These are phyloP conservation scores for Apodemus sylvaticus DNA, from an alignment of 2,113 vertebrate genomes.

Conservation along the genomic window DNA sequence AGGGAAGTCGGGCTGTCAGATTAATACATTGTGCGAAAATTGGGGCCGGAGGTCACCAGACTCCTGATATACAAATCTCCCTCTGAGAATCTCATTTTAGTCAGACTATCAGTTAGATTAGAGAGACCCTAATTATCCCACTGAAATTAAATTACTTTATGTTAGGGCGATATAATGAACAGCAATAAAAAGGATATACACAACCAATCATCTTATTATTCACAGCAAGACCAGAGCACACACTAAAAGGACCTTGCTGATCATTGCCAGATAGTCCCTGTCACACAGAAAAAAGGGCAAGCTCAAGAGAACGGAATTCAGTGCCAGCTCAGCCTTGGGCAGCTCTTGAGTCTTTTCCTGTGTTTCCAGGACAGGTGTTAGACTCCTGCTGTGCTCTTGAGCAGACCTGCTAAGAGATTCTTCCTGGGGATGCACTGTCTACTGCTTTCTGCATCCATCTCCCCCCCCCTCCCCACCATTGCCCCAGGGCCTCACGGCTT, in stretches of 20 bases:
- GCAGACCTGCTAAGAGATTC: background rate
- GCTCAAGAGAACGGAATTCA: slow-evolving; percentile 45
- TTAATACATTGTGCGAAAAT: slow-evolving; percentile 89
- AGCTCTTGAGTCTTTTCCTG: background rate
- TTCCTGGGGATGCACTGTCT: background rate
- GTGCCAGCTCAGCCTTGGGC: background rate
- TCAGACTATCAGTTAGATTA: slow-evolving; percentile 92
- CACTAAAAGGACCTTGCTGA: slow-evolving; percentile 87
- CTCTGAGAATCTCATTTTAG: slow-evolving; percentile 91
- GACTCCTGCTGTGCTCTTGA: background rate
- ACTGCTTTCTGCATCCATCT: background rate
- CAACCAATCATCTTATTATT: slow-evolving; percentile 92
- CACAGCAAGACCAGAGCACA: slow-evolving; percentile 88
- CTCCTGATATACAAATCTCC: slow-evolving; percentile 88
- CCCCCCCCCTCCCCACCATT: no score
- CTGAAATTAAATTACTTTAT: slow-evolving; percentile 93
- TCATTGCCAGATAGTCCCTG: slow-evolving; percentile 80
- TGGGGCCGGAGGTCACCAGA: slow-evolving; percentile 87
- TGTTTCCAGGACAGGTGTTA: background rate
- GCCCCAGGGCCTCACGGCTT: background rate
- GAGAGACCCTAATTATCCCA: slow-evolving; percentile 92
- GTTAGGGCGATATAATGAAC: slow-evolving; percentile 91
- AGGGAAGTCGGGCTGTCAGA: slow-evolving; percentile 85
- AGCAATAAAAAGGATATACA: slow-evolving; percentile 88
- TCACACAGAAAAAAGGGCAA: slow-evolving; percentile 70